Percentiles rank a stretch among this genome's conserved stretches.
These are phyloP conservation scores for Cirrhinus molitorella DNA, from an alignment of 2,797 vertebrate species.

Conservation along the genomic window DNA sequence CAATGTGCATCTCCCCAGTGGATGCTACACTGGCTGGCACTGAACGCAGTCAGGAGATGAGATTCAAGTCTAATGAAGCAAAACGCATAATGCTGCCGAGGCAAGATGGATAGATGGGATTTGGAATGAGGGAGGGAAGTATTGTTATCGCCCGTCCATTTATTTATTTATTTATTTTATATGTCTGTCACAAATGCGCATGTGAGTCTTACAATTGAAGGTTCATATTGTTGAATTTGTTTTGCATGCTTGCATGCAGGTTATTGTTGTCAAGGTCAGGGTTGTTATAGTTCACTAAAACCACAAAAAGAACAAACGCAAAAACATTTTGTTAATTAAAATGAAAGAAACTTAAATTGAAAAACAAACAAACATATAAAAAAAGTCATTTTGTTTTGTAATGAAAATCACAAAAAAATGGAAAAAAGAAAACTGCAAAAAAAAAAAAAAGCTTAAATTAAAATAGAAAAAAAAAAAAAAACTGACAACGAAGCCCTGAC, in stretches of 20 bases:
- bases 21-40: constrained; percentile 21
- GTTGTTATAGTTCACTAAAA: not conserved
- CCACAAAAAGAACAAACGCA: not conserved
- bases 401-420: too few relatives aligned
- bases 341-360: too few relatives aligned
- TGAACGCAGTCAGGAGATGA: constrained; percentile 58
- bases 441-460: too few relatives aligned
- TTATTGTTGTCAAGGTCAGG: not conserved
- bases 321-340: too few relatives aligned
- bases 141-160: constrained; percentile 17
- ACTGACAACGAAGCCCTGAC: too few relatives aligned
- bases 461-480: too few relatives aligned
- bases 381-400: too few relatives aligned
- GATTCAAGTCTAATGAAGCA: constrained; percentile 44
- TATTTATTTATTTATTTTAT: not conserved
- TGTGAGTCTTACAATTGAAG: constrained; percentile 59
- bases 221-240: constrained; percentile 65
- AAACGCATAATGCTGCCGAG: constrained; percentile 27
- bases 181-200: not conserved
- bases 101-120: constrained; percentile 1
- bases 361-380: too few relatives aligned
- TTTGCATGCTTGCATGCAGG: not conserved
- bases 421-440: too few relatives aligned
- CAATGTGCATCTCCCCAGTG: constrained; percentile 7
- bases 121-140: not conserved